Evolutionary conservation across 2,888 invertebrate genomes (phyloP), one percentile per base, ranked within the genome.

Genomic region (Ephialtes manifestator): DNA sequence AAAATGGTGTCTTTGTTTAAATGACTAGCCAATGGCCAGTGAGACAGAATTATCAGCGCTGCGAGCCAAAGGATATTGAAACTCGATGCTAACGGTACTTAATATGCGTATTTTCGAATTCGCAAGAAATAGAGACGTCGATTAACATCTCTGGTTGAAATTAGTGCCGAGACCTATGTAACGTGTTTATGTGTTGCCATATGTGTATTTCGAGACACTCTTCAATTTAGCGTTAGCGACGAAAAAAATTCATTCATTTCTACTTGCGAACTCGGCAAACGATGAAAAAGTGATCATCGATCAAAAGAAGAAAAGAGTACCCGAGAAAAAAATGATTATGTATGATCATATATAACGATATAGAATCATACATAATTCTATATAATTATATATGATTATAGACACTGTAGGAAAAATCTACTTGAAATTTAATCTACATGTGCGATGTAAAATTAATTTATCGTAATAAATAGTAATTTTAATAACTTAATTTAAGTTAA

Each of bases 61-160:
- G 20, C 18, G 58, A 78, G 63, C 76, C 71, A 83, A 83, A 78
- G 78, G 78, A 48, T 68, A 65, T 83, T 58, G 71, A 70, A 72
- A 51, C 24, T 63, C 65, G 58, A 67, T 68, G 55, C 35, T 67
- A 80, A 67, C 43, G 48, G 65, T 80, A 80, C 80, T 80, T 74
- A 74, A 46, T 78, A 65, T 51, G 46, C 46, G n/a, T 46, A 20
- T 15, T 55, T 28, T 10, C 35, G 24, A 15, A 35, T 20, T 18
- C 31, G 11, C 4, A 15, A 24, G 28, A 63, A 13, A 55, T 28
- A 58, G 63, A 63, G 10, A 15, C 65, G 65, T 65, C 70, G 35
- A 70, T 68, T 58, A n/a, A 68, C 53, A 58, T 68, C 55, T 67
- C 72, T 15, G 20, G 39, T 72, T 28, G 43, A 68, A 20, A 13